Percentiles rank a stretch among this genome's conserved stretches.
Evolutionary conservation across 2,113 vertebrate species (phyloP).

Genomic region (Eublepharis macularius): DNA sequence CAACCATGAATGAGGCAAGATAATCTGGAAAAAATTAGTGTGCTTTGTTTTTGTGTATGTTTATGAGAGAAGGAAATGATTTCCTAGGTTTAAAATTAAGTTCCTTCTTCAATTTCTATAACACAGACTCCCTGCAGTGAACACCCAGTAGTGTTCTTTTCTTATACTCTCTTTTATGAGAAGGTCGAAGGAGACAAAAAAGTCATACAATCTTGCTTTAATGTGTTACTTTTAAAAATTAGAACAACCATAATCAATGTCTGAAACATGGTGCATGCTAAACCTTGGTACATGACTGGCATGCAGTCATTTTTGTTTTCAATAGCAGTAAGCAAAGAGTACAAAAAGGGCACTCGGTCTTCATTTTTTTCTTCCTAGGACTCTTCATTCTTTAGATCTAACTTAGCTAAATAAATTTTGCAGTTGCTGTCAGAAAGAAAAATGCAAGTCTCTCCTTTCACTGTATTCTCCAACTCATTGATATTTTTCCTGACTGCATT

Average conservation of each 20-base stretch:
- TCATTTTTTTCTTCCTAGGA: constrained; percentile 23
- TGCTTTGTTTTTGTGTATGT: neutral
- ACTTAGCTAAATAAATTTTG: constrained; percentile 30
- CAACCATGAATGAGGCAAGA: constrained; percentile 13
- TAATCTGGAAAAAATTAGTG: constrained; percentile 37
- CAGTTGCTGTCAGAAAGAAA: constrained; percentile 31
- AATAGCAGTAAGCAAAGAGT: constrained; percentile 15
- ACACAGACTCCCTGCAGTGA: constrained; percentile 44
- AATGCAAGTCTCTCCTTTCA: constrained; percentile 11
- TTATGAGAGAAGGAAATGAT: constrained; percentile 13
- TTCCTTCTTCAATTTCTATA: constrained; percentile 55
- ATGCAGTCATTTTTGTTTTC: constrained; percentile 30
- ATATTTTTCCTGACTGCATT: constrained; percentile 48
- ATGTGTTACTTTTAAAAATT: constrained; percentile 28
- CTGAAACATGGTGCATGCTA: neutral
- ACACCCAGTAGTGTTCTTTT: constrained; percentile 56
- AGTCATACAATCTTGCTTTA: neutral
- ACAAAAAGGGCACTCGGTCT: neutral
- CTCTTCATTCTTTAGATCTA: constrained; percentile 34
- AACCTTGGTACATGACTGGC: neutral
- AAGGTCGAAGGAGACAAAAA: constrained; percentile 40
- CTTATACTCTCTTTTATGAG: constrained; percentile 56
- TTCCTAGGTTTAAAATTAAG: constrained; percentile 66
- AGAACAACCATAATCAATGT: neutral
- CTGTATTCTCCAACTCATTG: constrained; percentile 32